phyloP scores from a whole-genome alignment of 2,797 vertebrate species.

The Octomys mimax region DNA sequence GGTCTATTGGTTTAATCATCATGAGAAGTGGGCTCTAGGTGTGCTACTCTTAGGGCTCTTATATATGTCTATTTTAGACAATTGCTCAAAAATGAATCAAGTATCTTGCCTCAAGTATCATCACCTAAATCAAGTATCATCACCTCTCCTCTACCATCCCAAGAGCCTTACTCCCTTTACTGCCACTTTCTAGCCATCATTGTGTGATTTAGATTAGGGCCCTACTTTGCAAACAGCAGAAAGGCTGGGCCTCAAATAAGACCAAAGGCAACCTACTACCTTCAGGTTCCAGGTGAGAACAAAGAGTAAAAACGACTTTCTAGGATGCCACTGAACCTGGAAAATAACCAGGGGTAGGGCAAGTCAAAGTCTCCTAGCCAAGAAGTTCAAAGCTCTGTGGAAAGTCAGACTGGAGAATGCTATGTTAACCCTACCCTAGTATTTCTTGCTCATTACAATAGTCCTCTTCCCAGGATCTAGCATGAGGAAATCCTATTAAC shows the following conservation, averaged over 20 bases:
- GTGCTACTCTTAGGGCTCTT: not conserved
- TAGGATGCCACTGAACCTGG: not conserved
- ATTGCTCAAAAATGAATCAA: slow-evolving; percentile 28
- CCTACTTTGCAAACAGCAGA: not conserved
- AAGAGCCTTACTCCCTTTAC: not conserved
- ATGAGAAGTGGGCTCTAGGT: not conserved
- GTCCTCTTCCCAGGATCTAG: not conserved
- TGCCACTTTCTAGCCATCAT: not conserved
- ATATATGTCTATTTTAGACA: not conserved
- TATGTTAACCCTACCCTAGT: not conserved
- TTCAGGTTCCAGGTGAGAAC: not conserved
- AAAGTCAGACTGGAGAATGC: not conserved
- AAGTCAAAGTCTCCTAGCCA: not conserved
- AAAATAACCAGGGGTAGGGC: not conserved
- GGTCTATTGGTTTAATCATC: slow-evolving; percentile 7
- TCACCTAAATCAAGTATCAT: too few relatives aligned
- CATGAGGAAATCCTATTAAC: not conserved
- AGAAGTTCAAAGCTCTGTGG: not conserved
- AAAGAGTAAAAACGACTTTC: not conserved
- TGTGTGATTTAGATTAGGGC: not conserved
- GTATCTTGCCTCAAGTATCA: not conserved
- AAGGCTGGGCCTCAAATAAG: not conserved
- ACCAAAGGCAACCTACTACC: not conserved
- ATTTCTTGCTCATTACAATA: not conserved
- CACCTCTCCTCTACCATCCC: not conserved